A percentile compares a stretch with the other conserved stretches of the same genome.
Conservation (phyloP, 2,888 invertebrate genomes). For the Epistrophe eligans region DNA sequence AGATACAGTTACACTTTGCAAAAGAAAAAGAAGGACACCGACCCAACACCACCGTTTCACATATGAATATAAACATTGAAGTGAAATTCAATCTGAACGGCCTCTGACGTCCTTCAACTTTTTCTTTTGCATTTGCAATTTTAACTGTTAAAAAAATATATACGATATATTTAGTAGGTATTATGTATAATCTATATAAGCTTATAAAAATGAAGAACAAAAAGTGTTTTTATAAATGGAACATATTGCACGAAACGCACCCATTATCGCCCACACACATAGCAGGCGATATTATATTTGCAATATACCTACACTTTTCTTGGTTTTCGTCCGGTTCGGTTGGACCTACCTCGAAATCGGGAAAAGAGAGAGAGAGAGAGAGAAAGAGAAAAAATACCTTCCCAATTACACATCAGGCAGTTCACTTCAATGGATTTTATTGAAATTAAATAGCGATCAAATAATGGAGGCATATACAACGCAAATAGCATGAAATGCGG, state of each 20-base stretch:
- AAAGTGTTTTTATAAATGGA: constrained; percentile 29
- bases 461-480: constrained; percentile 36
- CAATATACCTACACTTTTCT: constrained; percentile 42
- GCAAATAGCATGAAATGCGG: constrained; percentile 31
- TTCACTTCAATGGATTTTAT: constrained; percentile 70
- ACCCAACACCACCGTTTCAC: constrained; percentile 69
- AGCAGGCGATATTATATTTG: constrained; percentile 53
- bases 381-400: constrained; percentile 52
- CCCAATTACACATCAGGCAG: constrained; percentile 71
- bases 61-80: constrained; percentile 44
- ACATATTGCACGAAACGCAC: constrained; percentile 69
- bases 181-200: background rate
- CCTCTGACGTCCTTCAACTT: constrained; percentile 73
- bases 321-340: constrained; percentile 39
- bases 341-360: constrained; percentile 50
- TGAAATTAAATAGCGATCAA: constrained; percentile 64
- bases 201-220: constrained; percentile 12
- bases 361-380: background rate
- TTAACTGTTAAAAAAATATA: constrained; percentile 8
- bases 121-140: constrained; percentile 22
- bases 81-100: constrained; percentile 72
- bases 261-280: constrained; percentile 74
- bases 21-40: constrained; percentile 67
- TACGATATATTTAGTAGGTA: background rate
- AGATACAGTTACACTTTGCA: constrained; percentile 68